These are phyloP conservation scores for Rhinolophus ferrumequinum DNA, from an alignment of 2,113 vertebrate genomes.

Conservation along the genomic window DNA sequence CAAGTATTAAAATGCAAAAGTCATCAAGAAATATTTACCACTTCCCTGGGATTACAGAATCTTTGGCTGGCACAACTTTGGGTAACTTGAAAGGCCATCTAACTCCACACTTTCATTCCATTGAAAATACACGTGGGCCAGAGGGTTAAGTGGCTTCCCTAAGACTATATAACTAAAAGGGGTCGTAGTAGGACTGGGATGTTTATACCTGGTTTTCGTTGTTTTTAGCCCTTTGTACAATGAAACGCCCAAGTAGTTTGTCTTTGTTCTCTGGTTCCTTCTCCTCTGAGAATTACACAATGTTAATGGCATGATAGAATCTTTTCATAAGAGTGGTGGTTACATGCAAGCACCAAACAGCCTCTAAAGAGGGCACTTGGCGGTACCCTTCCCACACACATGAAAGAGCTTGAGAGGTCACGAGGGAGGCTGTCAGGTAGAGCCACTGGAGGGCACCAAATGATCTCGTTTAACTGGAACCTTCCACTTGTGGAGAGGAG, in stretches of 20 bases:
- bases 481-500: background rate
- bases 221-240: background rate
- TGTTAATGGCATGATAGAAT: background rate
- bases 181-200: background rate
- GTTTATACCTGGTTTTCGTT: background rate
- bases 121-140: background rate
- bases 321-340: background rate
- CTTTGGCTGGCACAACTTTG: background rate
- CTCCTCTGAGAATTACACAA: background rate
- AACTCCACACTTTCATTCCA: background rate
- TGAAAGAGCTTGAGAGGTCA: constrained; percentile 34
- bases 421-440: constrained; percentile 39
- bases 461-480: constrained; percentile 38
- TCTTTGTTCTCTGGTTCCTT: background rate
- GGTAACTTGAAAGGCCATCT: background rate
- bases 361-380: background rate
- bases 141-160: background rate
- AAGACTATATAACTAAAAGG: background rate
- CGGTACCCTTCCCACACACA: constrained; percentile 23
- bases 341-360: background rate
- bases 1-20: background rate
- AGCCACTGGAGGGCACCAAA: constrained; percentile 70
- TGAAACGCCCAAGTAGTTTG: background rate
- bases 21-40: background rate
- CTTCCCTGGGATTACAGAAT: background rate